Base-by-base conservation (phyloP, 2,888 invertebrate species). In the Plutella xylostella region DNA sequence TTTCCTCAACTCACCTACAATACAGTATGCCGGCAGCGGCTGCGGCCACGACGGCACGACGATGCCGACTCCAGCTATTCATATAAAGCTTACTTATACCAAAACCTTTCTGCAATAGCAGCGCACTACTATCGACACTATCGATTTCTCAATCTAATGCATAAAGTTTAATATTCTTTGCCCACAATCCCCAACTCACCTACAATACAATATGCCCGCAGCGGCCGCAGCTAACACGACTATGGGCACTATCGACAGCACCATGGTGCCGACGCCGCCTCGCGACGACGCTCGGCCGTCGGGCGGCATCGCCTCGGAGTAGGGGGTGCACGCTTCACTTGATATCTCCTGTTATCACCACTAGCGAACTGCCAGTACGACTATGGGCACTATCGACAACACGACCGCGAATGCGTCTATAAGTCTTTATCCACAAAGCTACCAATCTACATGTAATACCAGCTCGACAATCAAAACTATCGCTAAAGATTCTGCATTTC, bases 341-440 rank as follows among this genome's bases (percentile, higher is more conserved):
- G 80, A 79, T 17, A 83, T 69, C 54, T 71, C 73, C 79, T 80
- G 52, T n/a, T n/a, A n/a, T n/a, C n/a, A n/a, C n/a, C n/a, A n/a
- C n/a, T n/a, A n/a, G n/a, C n/a, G n/a, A n/a, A n/a, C n/a, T n/a
- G n/a, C n/a, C n/a, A n/a, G n/a, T n/a, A n/a, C n/a, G n/a, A n/a
- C n/a, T n/a, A n/a, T n/a, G n/a, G n/a, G n/a, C n/a, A n/a, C n/a
- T n/a, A n/a, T n/a, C n/a, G n/a, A n/a, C n/a, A n/a, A n/a, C n/a
- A n/a, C n/a, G n/a, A n/a, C n/a, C n/a, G n/a, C n/a, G n/a, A n/a
- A n/a, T n/a, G n/a, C n/a, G n/a, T n/a, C n/a, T n/a, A n/a, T n/a
- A n/a, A n/a, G n/a, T n/a, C n/a, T n/a, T n/a, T n/a, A n/a, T n/a
- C n/a, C n/a, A n/a, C n/a, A n/a, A n/a, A n/a, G n/a, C n/a, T n/a